Conservation (phyloP, 2,888 invertebrate genomes). For the Pristionchus arcanus region DNA sequence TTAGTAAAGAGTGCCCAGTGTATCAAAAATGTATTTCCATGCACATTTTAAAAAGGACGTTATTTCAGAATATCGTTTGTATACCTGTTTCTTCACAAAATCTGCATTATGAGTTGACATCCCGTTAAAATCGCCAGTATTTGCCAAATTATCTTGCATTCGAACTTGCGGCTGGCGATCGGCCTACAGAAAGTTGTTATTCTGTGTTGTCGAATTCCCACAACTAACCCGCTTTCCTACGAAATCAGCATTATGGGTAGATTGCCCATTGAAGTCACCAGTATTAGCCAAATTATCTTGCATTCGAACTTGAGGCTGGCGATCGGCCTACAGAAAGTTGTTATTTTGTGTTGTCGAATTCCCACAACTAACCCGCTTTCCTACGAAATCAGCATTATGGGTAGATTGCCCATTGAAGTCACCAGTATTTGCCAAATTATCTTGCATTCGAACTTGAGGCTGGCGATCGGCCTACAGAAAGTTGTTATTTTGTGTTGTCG, state of each 20-base stretch:
- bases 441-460: neutral
- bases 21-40: neutral
- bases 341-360: too few relatives aligned
- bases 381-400: constrained; percentile 57
- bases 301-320: neutral
- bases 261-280: constrained; percentile 64
- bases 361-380: too few relatives aligned
- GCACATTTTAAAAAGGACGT: neutral
- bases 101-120: constrained; percentile 62
- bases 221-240: too few relatives aligned
- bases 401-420: constrained; percentile 65
- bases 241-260: constrained; percentile 61
- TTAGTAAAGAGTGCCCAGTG: too few relatives aligned
- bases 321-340: neutral
- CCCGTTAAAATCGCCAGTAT: constrained; percentile 65
- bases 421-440: constrained; percentile 53
- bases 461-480: neutral
- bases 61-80: neutral
- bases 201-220: too few relatives aligned
- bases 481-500: too few relatives aligned
- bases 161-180: constrained; percentile 2
- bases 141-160: constrained; percentile 56
- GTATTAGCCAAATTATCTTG: constrained; percentile 25
- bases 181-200: neutral
- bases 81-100: constrained; percentile 46